Evolutionary conservation across 2,113 vertebrate genomes (phyloP).

Genomic region (Brienomyrus brachyistius): DNA sequence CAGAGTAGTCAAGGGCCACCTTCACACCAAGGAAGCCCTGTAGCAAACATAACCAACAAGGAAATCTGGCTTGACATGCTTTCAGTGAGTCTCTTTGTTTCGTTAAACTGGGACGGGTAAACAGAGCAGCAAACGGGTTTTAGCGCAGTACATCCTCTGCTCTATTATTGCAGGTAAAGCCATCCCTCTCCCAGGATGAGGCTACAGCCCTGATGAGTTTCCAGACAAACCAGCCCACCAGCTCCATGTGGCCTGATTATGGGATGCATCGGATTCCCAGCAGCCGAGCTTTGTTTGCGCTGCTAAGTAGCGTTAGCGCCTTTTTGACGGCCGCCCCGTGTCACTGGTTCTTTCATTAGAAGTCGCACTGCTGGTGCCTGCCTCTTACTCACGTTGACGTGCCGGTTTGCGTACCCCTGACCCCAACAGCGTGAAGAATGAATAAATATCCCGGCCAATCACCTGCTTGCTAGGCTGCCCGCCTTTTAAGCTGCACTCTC

Average conservation of each 20-base stretch:
- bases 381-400: background rate
- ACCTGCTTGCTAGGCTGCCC: background rate
- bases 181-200: background rate
- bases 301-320: background rate
- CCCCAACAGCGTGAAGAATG: background rate
- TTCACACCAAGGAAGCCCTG: slow-evolving; percentile 19
- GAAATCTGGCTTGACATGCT: background rate
- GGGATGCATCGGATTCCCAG: background rate
- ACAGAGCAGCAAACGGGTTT: background rate
- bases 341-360: background rate
- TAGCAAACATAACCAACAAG: background rate
- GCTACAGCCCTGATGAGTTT: background rate
- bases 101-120: background rate
- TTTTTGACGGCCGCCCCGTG: background rate
- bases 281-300: background rate
- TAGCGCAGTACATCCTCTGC: background rate
- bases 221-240: background rate
- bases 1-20: slow-evolving; percentile 45
- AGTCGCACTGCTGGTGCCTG: background rate
- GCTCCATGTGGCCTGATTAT: background rate
- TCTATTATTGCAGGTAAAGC: background rate
- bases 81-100: background rate
- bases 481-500: background rate
- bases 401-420: background rate
- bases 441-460: background rate